Conservation (phyloP, 2,888 invertebrate genomes). For the Asteroscopus sphinx region DNA sequence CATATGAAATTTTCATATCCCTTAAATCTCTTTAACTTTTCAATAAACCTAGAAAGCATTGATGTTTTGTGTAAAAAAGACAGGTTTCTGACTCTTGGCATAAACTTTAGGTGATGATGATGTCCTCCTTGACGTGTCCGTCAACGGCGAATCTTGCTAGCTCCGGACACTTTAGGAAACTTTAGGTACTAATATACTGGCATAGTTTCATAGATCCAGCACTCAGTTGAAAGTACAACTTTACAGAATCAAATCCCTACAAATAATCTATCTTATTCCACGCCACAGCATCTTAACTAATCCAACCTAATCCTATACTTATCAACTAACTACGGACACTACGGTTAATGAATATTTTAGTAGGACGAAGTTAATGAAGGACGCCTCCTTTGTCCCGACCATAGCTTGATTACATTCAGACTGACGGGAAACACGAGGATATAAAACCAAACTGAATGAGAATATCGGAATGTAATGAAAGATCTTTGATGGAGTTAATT, state of each 20-base stretch:
- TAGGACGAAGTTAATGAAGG: constrained; percentile 83
- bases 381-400: constrained; percentile 81
- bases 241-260: constrained; percentile 23
- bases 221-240: background rate
- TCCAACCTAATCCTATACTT: constrained; percentile 57
- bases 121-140: no score
- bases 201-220: background rate
- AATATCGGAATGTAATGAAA: constrained; percentile 27
- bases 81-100: no score
- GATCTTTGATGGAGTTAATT: constrained; percentile 31
- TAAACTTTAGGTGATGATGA: no score
- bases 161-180: no score
- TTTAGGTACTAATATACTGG: background rate
- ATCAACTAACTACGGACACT: constrained; percentile 68
- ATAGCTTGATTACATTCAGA: constrained; percentile 81
- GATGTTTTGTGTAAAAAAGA: no score
- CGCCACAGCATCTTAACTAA: constrained; percentile 39
- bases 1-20: no score
- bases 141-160: no score
- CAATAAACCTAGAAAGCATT: no score
- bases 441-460: constrained; percentile 58
- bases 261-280: constrained; percentile 36
- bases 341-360: constrained; percentile 85
- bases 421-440: constrained; percentile 63
- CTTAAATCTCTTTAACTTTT: no score